phyloP scores from a whole-genome alignment of 2,113 vertebrate genomes.

The Lynx canadensis region DNA sequence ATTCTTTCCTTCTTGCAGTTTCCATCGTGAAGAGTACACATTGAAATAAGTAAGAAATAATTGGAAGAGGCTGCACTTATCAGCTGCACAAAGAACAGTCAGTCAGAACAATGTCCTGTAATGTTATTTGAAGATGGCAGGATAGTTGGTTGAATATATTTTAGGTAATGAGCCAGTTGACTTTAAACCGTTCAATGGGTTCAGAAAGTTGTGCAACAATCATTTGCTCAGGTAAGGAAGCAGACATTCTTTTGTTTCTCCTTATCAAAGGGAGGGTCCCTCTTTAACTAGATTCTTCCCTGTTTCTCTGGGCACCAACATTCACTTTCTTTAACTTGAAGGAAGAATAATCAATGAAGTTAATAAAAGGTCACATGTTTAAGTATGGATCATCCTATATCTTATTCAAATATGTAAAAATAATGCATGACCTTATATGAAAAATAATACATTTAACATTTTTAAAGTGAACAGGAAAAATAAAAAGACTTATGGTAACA shows the following conservation, averaged over 20 bases:
- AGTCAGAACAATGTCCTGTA: slow-evolving; percentile 7
- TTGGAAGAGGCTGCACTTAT: slow-evolving; percentile 14
- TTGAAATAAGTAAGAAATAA: slow-evolving; percentile 73
- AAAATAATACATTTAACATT: not conserved
- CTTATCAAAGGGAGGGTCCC: slow-evolving; percentile 21
- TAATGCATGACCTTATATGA: not conserved
- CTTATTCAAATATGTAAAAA: not conserved
- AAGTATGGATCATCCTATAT: not conserved
- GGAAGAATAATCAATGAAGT: not conserved
- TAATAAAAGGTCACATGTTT: not conserved
- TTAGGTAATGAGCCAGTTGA: slow-evolving; percentile 64
- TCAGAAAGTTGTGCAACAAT: slow-evolving; percentile 58
- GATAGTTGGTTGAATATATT: slow-evolving; percentile 46
- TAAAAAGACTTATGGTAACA: not conserved
- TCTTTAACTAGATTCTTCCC: not conserved
- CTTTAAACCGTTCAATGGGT: slow-evolving; percentile 25
- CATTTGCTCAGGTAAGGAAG: slow-evolving; percentile 59
- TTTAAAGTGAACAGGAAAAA: not conserved
- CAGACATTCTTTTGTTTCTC: not conserved
- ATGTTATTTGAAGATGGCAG: slow-evolving; percentile 52
- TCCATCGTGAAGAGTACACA: slow-evolving; percentile 12
- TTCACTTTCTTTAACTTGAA: slow-evolving; percentile 35
- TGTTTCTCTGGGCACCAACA: not conserved
- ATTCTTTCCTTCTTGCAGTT: slow-evolving; percentile 39
- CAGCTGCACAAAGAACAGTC: not conserved